Percentiles rank a stretch among this genome's conserved stretches.
Conservation (phyloP, 1,140 invertebrate species). For the Drosophila ohnishii region DNA sequence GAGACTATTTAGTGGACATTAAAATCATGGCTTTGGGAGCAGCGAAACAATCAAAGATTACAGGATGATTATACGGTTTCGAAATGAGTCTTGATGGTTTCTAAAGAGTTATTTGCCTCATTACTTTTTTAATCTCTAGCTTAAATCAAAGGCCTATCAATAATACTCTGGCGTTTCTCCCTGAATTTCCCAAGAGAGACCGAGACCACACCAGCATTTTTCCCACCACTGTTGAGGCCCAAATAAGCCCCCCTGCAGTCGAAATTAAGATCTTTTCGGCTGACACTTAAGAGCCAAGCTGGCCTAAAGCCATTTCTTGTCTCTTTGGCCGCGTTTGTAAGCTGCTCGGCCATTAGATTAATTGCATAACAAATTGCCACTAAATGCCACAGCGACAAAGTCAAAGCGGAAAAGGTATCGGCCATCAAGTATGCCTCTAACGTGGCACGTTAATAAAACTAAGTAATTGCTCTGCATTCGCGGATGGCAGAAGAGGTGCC, state of each 20-base stretch:
- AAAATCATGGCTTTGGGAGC: background rate
- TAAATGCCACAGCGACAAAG: slow-evolving; percentile 32
- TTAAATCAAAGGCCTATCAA: background rate
- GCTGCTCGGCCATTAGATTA: slow-evolving; percentile 29
- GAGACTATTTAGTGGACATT: background rate
- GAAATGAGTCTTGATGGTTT: background rate
- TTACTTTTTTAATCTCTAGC: background rate
- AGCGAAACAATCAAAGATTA: slow-evolving; percentile 5
- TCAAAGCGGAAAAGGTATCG: slow-evolving; percentile 45
- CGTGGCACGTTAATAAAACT: slow-evolving; percentile 12
- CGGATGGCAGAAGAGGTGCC: background rate
- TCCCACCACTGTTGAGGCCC: background rate
- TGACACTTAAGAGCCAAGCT: slow-evolving; percentile 14
- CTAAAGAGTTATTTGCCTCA: background rate
- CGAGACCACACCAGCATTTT: background rate
- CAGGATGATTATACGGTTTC: background rate
- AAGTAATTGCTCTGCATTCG: slow-evolving; percentile 10
- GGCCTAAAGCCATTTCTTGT: slow-evolving; percentile 16
- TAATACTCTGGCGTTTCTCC: background rate
- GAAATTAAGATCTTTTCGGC: slow-evolving; percentile 21
- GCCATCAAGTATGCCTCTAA: background rate
- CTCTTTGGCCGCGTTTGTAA: slow-evolving; percentile 15
- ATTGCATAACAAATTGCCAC: slow-evolving; percentile 54
- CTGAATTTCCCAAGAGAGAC: background rate
- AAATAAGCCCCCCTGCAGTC: background rate